phyloP scores from a whole-genome alignment of 2,797 vertebrate genomes.

The Leptatherina wallacei region DNA sequence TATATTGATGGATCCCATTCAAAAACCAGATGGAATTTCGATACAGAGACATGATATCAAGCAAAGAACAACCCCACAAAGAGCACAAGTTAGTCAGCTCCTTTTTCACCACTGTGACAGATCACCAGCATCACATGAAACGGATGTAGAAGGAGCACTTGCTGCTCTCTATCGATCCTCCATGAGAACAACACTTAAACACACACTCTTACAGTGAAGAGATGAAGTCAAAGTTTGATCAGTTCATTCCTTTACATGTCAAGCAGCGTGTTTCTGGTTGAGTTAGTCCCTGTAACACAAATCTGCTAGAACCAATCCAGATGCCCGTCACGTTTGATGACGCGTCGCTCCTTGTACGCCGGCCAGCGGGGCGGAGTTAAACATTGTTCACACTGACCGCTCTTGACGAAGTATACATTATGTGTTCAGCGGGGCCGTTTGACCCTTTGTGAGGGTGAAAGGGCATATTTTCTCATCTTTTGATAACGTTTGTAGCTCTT shows the following conservation, averaged over 20 bases:
- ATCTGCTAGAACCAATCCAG: slow-evolving; percentile 31
- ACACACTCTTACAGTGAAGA: not conserved
- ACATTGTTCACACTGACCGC: slow-evolving; percentile 26
- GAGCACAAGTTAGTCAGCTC: slow-evolving; percentile 5
- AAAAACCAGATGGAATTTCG: slow-evolving; percentile 82
- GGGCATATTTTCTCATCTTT: not conserved
- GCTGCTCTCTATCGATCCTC: slow-evolving; percentile 57
- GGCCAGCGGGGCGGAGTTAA: slow-evolving; percentile 62
- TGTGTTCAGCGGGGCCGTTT: slow-evolving; percentile 39
- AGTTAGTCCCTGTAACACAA: not conserved
- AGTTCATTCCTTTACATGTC: slow-evolving; percentile 36
- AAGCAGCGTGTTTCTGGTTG: slow-evolving; percentile 1
- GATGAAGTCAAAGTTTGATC: not conserved
- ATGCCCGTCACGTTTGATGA: slow-evolving; percentile 32
- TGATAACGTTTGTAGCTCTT: not conserved
- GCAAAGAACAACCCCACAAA: slow-evolving; percentile 15
- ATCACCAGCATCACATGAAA: slow-evolving; percentile 46
- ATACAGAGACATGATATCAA: slow-evolving; percentile 78
- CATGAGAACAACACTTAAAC: slow-evolving; percentile 26
- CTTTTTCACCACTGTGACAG: slow-evolving; percentile 30
- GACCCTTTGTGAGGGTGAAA: slow-evolving; percentile 67
- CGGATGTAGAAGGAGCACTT: not conserved
- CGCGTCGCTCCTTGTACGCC: slow-evolving; percentile 19
- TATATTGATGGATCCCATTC: slow-evolving; percentile 82
- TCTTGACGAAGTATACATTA: slow-evolving; percentile 27